A percentile compares a stretch with the other conserved stretches of the same genome.
These are phyloP conservation scores for Mythimna loreyi DNA, from an alignment of 2,888 invertebrate species.

Conservation along the genomic window DNA sequence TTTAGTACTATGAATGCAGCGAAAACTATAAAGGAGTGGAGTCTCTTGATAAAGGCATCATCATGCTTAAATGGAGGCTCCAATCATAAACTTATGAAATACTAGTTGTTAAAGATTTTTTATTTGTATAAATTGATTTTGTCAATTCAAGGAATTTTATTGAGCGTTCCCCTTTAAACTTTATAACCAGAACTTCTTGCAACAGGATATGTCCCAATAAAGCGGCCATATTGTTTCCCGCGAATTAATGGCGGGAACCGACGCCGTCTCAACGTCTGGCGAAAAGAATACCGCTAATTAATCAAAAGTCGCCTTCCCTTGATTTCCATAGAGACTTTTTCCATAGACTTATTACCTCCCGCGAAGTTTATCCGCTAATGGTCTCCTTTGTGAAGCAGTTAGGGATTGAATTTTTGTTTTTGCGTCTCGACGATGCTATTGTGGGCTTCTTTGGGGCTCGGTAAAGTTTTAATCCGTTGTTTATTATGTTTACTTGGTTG, in stretches of 20 bases:
- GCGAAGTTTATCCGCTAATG: conserved; percentile 81
- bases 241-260: conserved; percentile 80
- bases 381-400: conserved; percentile 85
- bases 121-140: no score
- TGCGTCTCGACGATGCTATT: conserved; percentile 76
- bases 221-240: conserved; percentile 85
- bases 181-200: conserved; percentile 65
- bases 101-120: no score
- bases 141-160: no score
- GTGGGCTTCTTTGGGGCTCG: conserved; percentile 65
- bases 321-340: conserved; percentile 88
- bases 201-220: conserved; percentile 85
- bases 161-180: conserved; percentile 28
- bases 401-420: conserved; percentile 84
- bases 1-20: no score
- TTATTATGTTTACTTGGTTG: conserved; percentile 79
- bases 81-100: no score
- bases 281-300: conserved; percentile 90
- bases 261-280: conserved; percentile 75
- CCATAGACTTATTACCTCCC: conserved; percentile 78
- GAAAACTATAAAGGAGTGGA: no score
- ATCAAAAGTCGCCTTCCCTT: conserved; percentile 87
- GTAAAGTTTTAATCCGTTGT: conserved; percentile 76
- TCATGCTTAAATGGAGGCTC: no score
- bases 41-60: no score